These are phyloP conservation scores for Teleiodes luculella DNA, from an alignment of 2,888 invertebrate species.

Conservation along the genomic window DNA sequence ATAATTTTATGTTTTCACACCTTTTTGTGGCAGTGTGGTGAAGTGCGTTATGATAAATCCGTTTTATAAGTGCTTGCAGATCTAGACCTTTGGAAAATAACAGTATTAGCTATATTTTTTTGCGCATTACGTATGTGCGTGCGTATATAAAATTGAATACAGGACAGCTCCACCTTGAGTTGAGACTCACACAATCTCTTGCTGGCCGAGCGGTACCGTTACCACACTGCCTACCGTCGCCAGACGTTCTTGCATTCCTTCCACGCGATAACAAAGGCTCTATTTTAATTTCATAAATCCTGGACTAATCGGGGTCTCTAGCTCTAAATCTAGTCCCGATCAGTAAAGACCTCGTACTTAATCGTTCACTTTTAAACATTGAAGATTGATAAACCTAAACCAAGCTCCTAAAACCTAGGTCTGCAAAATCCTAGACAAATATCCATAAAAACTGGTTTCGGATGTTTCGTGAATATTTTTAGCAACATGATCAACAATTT, in stretches of 20 bases:
- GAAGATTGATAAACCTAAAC: background rate
- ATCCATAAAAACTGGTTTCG: background rate
- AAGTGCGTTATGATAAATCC: too few species aligned
- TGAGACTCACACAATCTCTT: slow-evolving; percentile 9
- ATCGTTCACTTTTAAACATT: too few species aligned
- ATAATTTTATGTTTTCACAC: too few species aligned
- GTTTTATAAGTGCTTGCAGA: too few species aligned
- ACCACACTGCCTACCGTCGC: slow-evolving; percentile 1
- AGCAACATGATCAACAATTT: slow-evolving; percentile 28
- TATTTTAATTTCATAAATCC: background rate
- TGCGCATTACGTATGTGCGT: background rate
- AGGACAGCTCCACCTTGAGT: slow-evolving; percentile 11
- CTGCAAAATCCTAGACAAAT: background rate
- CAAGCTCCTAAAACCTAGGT: background rate
- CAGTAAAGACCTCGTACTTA: too few species aligned
- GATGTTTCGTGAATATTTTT: background rate
- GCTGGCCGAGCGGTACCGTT: slow-evolving; percentile 8
- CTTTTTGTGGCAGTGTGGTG: too few species aligned
- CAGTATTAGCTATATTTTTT: too few species aligned
- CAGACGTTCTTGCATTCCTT: slow-evolving; percentile 2
- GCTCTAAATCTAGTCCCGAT: too few species aligned
- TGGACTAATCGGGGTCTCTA: too few species aligned
- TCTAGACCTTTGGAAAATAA: too few species aligned
- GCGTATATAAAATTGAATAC: slow-evolving; percentile 8
- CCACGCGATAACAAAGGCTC: background rate